Percentiles rank a stretch among this genome's conserved stretches.
Conservation (phyloP, 2,888 invertebrate species). For the Sipunculus nudus region DNA sequence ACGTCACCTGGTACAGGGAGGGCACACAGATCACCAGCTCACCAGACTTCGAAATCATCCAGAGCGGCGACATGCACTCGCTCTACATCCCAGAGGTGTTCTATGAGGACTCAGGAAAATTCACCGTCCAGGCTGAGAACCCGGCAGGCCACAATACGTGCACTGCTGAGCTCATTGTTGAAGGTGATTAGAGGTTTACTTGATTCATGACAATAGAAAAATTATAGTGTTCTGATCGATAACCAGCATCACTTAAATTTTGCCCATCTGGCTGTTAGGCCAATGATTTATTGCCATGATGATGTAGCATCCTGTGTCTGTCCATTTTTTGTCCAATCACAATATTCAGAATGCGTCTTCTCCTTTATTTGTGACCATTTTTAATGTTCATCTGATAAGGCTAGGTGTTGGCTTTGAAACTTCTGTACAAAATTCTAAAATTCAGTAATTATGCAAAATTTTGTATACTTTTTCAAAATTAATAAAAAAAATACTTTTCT, state of each 20-base stretch:
- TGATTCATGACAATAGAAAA: neutral
- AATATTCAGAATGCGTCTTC: no score
- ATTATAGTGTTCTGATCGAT: neutral
- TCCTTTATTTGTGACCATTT: no score
- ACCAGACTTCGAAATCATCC: slow-evolving; percentile 63
- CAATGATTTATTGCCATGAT: no score
- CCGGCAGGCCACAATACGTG: slow-evolving; percentile 71
- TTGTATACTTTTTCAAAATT: neutral
- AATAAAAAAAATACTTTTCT: neutral
- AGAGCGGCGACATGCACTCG: slow-evolving; percentile 74
- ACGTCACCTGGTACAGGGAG: slow-evolving; percentile 64
- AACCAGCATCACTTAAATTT: no score
- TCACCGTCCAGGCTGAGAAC: slow-evolving; percentile 63
- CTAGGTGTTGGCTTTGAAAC: no score
- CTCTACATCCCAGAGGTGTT: slow-evolving; percentile 76
- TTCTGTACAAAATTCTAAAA: no score
- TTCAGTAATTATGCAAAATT: neutral
- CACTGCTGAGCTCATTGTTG: slow-evolving; percentile 80
- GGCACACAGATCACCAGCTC: slow-evolving; percentile 66
- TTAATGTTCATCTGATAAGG: no score
- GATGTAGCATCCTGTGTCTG: no score
- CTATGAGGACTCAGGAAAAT: slow-evolving; percentile 67
- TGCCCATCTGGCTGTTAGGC: no score
- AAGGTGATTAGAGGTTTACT: slow-evolving; percentile 45
- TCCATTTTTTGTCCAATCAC: no score